phyloP scores from a whole-genome alignment of 2,113 vertebrate genomes.

The Cnemophilus loriae region DNA sequence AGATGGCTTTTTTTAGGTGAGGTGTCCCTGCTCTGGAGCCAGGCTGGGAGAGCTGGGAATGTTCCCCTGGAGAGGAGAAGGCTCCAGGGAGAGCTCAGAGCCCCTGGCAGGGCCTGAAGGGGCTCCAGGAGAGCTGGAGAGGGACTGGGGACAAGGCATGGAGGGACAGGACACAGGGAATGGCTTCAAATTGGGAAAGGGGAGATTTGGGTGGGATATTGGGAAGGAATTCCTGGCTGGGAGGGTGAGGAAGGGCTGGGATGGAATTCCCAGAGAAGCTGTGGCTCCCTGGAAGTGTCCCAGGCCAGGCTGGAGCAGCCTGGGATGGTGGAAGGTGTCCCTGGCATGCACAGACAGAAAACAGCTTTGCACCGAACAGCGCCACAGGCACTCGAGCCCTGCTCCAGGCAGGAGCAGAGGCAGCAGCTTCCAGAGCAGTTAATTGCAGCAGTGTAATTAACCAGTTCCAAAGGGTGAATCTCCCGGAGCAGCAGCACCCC shows the following conservation, averaged over 20 bases:
- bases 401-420: neutral
- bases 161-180: neutral
- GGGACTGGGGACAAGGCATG: neutral
- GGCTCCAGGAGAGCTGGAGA: neutral
- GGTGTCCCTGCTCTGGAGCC: neutral
- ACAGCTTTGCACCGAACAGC: rapidly evolving
- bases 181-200: rapidly evolving
- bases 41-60: neutral
- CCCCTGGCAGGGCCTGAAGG: neutral
- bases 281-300: neutral
- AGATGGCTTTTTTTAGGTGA: neutral
- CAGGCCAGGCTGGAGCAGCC: rapidly evolving
- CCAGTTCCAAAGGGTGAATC: rapidly evolving
- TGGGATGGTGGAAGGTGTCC: neutral
- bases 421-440: neutral
- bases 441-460: neutral
- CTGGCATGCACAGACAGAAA: rapidly evolving
- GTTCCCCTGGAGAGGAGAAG: neutral
- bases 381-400: rapidly evolving
- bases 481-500: neutral
- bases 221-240: neutral
- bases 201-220: neutral
- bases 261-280: neutral
- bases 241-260: neutral
- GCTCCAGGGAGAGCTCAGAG: neutral